These are phyloP conservation scores for Tribolium madens DNA, from an alignment of 1,140 invertebrate genomes.

Conservation along the genomic window DNA sequence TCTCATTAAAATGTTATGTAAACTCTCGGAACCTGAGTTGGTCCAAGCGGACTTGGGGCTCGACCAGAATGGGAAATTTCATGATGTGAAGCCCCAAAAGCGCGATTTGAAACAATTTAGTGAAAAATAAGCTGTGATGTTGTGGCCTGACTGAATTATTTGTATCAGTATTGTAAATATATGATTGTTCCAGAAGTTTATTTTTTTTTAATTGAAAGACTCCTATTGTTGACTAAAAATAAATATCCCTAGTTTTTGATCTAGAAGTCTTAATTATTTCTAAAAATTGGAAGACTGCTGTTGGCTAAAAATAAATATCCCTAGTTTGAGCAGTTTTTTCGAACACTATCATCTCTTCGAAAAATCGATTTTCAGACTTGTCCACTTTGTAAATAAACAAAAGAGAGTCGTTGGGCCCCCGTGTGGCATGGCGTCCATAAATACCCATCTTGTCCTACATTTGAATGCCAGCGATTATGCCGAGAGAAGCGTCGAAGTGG, in stretches of 20 bases:
- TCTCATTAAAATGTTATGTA: conserved; percentile 29
- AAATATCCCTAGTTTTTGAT: too few relatives aligned
- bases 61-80: not conserved
- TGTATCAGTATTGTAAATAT: conserved; percentile 21
- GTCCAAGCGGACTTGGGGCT: not conserved
- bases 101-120: conserved; percentile 9
- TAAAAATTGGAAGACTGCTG: too few relatives aligned
- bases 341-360: too few relatives aligned
- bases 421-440: conserved; percentile 46
- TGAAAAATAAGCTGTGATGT: conserved; percentile 14
- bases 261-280: too few relatives aligned
- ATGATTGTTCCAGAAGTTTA: not conserved
- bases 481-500: conserved; percentile 41
- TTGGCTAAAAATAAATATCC: too few relatives aligned
- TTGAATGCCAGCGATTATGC: conserved; percentile 48
- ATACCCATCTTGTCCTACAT: conserved; percentile 55
- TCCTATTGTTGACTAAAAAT: too few relatives aligned
- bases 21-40: conserved; percentile 6
- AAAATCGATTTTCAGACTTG: too few relatives aligned
- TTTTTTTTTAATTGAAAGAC: not conserved
- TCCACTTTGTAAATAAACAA: not conserved
- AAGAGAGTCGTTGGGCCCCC: not conserved
- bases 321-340: too few relatives aligned
- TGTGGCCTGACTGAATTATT: not conserved
- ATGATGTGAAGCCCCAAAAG: not conserved